phyloP scores from a whole-genome alignment of 2,113 vertebrate species.

The Argyrosomus japonicus region DNA sequence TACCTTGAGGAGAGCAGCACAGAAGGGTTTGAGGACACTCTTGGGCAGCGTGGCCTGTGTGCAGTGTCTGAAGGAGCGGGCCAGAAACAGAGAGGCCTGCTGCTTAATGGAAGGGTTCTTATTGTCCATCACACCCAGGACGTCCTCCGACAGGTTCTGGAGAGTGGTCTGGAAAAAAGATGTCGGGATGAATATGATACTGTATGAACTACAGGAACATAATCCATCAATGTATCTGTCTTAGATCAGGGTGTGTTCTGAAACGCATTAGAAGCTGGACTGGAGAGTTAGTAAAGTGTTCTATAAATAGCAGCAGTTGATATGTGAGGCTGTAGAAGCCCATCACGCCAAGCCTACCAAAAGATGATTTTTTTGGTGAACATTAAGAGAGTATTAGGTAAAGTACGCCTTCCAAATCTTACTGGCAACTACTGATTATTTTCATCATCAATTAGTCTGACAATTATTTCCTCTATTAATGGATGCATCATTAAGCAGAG shows the following conservation, averaged over 20 bases:
- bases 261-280: not conserved
- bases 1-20: conserved; percentile 97
- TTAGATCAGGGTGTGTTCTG: not conserved
- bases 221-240: not conserved
- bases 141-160: conserved; percentile 95
- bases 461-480: too few species aligned
- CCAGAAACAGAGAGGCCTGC: conserved; percentile 96
- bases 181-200: not conserved
- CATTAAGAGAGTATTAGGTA: not conserved
- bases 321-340: not conserved
- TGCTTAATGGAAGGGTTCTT: conserved; percentile 99
- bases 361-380: not conserved
- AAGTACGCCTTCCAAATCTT: too few species aligned
- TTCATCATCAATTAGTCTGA: too few species aligned
- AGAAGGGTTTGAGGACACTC: conserved; percentile 93
- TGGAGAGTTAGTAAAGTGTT: conserved; percentile 24
- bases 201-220: conserved; percentile 1
- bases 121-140: conserved; percentile 97
- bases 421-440: not conserved
- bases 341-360: not conserved
- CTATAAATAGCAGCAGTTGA: conserved; percentile 1
- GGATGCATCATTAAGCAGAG: too few species aligned
- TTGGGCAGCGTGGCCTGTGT: conserved; percentile 93
- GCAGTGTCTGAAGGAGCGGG: conserved; percentile 95
- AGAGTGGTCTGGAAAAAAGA: conserved; percentile 89